phyloP scores from a whole-genome alignment of 2,797 vertebrate species.

The Poecilia wingei region DNA sequence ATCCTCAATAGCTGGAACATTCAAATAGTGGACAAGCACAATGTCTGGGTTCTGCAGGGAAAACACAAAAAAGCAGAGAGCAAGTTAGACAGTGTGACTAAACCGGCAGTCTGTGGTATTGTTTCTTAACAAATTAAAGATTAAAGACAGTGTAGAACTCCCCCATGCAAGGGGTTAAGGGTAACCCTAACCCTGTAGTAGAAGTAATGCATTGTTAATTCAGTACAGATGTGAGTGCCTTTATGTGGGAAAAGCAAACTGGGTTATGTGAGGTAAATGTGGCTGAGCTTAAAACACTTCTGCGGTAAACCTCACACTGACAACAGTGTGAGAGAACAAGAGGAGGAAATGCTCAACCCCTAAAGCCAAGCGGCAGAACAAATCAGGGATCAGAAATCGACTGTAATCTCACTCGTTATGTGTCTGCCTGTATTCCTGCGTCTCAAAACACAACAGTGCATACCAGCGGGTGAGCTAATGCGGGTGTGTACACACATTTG shows the following conservation, averaged over 20 bases:
- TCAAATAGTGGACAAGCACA: constrained; percentile 99
- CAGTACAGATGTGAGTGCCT: constrained; percentile 42
- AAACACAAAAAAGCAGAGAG: constrained; percentile 4
- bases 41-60: constrained; percentile 94
- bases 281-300: constrained; percentile 33
- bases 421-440: constrained; percentile 39
- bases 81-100: constrained; percentile 27
- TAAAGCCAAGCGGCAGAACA: constrained; percentile 49
- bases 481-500: constrained; percentile 36
- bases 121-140: constrained; percentile 34
- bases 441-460: constrained; percentile 36
- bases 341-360: constrained; percentile 27
- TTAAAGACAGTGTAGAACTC: constrained; percentile 9
- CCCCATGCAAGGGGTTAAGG: neutral
- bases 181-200: constrained; percentile 9
- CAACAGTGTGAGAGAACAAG: constrained; percentile 26
- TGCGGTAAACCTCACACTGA: constrained; percentile 31
- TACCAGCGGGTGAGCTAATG: constrained; percentile 14
- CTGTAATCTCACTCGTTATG: constrained; percentile 62
- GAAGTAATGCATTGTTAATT: constrained; percentile 34
- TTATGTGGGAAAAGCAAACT: constrained; percentile 51
- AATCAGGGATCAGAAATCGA: constrained; percentile 60
- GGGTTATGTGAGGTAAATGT: constrained; percentile 41
- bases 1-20: constrained; percentile 99
- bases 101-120: constrained; percentile 3